These are phyloP conservation scores for Pseudocheirus occidentalis DNA, from an alignment of 2,797 vertebrate species.

Conservation along the genomic window DNA sequence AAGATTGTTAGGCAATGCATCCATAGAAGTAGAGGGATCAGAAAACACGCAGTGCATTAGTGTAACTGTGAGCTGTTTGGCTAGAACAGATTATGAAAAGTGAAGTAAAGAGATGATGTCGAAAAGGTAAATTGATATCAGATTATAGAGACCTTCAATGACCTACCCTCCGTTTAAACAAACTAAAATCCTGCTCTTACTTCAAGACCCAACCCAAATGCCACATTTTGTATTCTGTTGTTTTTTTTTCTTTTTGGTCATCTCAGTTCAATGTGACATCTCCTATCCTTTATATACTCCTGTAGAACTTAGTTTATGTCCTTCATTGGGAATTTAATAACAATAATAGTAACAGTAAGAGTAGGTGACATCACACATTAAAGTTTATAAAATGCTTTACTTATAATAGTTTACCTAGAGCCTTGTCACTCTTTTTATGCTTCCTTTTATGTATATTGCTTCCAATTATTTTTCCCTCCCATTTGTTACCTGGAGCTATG, in stretches of 20 bases:
- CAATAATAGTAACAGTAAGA: neutral
- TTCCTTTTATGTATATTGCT: neutral
- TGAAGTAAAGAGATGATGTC: neutral
- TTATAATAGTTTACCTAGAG: neutral
- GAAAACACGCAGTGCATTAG: neutral
- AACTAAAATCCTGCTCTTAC: neutral
- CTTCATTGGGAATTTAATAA: neutral
- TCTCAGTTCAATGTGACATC: neutral
- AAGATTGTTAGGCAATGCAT: neutral
- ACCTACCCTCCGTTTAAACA: neutral
- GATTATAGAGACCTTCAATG: neutral
- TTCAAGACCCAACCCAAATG: neutral
- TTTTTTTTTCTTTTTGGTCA: neutral
- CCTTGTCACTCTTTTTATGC: neutral
- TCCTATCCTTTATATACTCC: neutral
- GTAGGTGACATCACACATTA: neutral
- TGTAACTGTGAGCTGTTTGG: neutral
- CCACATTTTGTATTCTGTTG: neutral
- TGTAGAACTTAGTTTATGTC: neutral
- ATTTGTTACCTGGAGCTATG: neutral
- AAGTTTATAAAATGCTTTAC: neutral
- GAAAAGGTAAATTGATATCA: neutral
- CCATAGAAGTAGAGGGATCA: neutral
- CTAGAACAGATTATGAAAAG: neutral
- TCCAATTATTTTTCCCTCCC: neutral